Base-by-base conservation (phyloP, 2,888 invertebrate genomes). In the Parthenolecanium corni region DNA sequence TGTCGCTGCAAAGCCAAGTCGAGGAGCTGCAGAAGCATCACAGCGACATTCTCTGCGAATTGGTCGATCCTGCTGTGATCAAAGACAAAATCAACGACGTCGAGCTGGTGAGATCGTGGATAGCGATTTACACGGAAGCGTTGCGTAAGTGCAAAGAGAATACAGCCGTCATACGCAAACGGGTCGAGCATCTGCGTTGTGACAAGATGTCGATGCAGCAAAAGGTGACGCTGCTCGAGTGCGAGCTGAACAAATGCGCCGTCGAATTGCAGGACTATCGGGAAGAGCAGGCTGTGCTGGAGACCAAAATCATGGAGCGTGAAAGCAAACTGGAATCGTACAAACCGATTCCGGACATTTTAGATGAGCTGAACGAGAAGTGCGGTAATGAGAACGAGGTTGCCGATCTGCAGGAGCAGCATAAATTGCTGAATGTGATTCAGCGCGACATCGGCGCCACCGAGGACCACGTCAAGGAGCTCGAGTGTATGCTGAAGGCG, bases 1-100 rank as follows among this genome's bases (percentile, higher is more conserved):
- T 65, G 51, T 65, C 65, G 12, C 46, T 67, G 11, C 67, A 68
- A 31, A 62, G 65, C 12, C 66, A 65, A 24, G 54, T 58, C 9
- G 51, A 56, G 31, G 53, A 63, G 21, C 25, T 63, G 9, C 63
- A 63, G 31, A 53, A 63, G 25, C 53, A 63, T 21, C 63, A 63
- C 36, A 53, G 53, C 47, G 53, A 53, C 5, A 49, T 63, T 21
- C 42, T 63, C 18, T 53, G 63, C 47, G 53, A 63, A 44, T 36
- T 63, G 12, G 53, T 63, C 53, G 54, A 63, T 47, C 63, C 63
- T 38, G n/a, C 44, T 11, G 44, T 53, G 14, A 63, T 63, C 31
- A 63, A 53, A n/a, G 63, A 63, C 42, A 63, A 54, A 42, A 53
- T 63, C 14, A 53, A 53, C 16, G 53, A 63, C 38, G 23, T 53